Conservation (phyloP, 2,888 invertebrate genomes). For the Augochlorella aurata region DNA sequence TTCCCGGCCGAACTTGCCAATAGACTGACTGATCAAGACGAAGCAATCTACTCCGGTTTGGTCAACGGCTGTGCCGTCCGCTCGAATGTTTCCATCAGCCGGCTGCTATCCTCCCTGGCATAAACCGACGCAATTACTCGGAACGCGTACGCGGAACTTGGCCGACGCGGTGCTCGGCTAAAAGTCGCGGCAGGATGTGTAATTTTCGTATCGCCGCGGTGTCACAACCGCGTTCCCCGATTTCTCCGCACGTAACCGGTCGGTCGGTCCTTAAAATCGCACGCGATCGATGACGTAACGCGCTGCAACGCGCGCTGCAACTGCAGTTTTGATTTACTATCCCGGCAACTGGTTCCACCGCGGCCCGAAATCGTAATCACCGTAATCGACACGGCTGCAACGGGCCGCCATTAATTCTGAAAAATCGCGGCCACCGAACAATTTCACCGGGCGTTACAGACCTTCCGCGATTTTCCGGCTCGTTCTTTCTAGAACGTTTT, state of each 20-base stretch:
- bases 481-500: neutral
- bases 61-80: neutral
- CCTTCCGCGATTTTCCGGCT: neutral
- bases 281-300: constrained; percentile 47
- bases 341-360: constrained; percentile 23
- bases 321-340: constrained; percentile 12
- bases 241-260: constrained; percentile 49
- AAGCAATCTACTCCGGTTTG: constrained; percentile 35
- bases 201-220: constrained; percentile 47
- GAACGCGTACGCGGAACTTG: constrained; percentile 39
- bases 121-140: constrained; percentile 14
- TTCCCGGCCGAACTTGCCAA: neutral
- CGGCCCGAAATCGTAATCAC: constrained; percentile 17
- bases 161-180: neutral
- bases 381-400: constrained; percentile 13
- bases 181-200: constrained; percentile 31
- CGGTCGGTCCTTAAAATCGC: constrained; percentile 43
- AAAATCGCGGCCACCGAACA: neutral
- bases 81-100: constrained; percentile 12
- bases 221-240: constrained; percentile 50
- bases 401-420: constrained; percentile 5
- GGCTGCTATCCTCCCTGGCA: neutral
- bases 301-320: neutral
- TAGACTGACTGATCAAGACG: neutral
- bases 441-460: neutral